A percentile compares a stretch with the other conserved stretches of the same genome.
Conservation (phyloP, 2,888 invertebrate species). For the Sturmia bella region DNA sequence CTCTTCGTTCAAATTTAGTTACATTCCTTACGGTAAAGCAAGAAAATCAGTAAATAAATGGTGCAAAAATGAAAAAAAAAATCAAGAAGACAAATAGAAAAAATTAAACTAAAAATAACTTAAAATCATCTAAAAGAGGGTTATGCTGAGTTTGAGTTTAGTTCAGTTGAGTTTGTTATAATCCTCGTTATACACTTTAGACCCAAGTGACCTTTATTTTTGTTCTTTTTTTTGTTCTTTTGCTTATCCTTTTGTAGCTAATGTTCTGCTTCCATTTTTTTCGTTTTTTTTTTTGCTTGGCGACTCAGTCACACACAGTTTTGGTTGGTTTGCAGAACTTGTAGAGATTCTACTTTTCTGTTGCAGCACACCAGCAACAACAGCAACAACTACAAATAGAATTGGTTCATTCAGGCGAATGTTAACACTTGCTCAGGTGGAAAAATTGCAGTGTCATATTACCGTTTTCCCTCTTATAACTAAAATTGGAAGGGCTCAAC, state of each 20-base stretch:
- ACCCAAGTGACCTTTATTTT: conserved; percentile 64
- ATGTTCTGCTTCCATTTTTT: conserved; percentile 11
- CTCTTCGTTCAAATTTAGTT: conserved; percentile 54
- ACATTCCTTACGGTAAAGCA: conserved; percentile 27
- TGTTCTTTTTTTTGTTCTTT: neutral
- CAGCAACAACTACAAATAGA: conserved; percentile 61
- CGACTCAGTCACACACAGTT: conserved; percentile 6
- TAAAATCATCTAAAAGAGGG: conserved; percentile 54
- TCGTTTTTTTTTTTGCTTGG: neutral
- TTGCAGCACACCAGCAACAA: neutral
- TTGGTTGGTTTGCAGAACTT: conserved; percentile 42
- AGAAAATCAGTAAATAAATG: conserved; percentile 46
- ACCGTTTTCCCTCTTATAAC: conserved; percentile 41
- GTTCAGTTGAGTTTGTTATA: conserved; percentile 63
- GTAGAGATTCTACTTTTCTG: conserved; percentile 35
- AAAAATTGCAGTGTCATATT: conserved; percentile 79
- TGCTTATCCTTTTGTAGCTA: conserved; percentile 34
- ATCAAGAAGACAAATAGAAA: no score
- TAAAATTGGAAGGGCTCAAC: conserved; percentile 19
- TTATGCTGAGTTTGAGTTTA: conserved; percentile 48
- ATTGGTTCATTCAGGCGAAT: conserved; percentile 66
- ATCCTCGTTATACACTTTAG: conserved; percentile 64
- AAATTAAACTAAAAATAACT: conserved; percentile 61
- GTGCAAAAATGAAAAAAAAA: neutral
- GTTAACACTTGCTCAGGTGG: conserved; percentile 76